Evolutionary conservation across 1,140 invertebrate species (phyloP).

Genomic region (Chironomus striatipennis): DNA sequence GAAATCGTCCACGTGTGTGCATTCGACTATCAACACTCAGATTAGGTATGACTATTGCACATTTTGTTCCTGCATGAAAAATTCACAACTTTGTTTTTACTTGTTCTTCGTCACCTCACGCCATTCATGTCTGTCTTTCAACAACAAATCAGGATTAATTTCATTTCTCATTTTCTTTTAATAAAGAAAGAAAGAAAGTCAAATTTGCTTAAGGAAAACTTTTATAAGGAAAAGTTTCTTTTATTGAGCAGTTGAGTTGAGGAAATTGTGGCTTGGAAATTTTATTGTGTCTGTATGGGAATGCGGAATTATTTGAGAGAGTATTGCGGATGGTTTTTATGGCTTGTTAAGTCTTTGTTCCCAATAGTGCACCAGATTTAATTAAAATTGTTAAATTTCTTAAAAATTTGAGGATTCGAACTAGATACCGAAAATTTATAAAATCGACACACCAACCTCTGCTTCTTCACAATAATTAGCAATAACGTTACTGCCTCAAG

Average conservation of each 20-base stretch:
- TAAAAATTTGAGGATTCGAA: too few species aligned
- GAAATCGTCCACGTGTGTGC: background rate
- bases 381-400: too few species aligned
- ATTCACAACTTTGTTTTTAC: background rate
- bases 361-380: too few species aligned
- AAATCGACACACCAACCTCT: too few species aligned
- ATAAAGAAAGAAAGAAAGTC: background rate
- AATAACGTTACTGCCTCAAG: too few species aligned
- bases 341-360: too few species aligned
- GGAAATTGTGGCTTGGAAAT: too few species aligned
- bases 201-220: background rate
- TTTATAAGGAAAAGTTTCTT: background rate
- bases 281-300: too few species aligned
- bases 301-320: too few species aligned
- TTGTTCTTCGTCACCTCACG: background rate
- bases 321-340: too few species aligned
- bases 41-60: background rate
- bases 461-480: too few species aligned
- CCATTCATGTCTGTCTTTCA: background rate
- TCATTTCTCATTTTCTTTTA: background rate
- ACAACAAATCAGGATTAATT: slow-evolving; percentile 3
- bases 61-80: background rate
- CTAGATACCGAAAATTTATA: too few species aligned
- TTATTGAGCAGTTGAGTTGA: background rate
- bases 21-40: background rate